These are phyloP conservation scores for Epinotia nisella DNA, from an alignment of 2,888 invertebrate genomes.

Conservation along the genomic window DNA sequence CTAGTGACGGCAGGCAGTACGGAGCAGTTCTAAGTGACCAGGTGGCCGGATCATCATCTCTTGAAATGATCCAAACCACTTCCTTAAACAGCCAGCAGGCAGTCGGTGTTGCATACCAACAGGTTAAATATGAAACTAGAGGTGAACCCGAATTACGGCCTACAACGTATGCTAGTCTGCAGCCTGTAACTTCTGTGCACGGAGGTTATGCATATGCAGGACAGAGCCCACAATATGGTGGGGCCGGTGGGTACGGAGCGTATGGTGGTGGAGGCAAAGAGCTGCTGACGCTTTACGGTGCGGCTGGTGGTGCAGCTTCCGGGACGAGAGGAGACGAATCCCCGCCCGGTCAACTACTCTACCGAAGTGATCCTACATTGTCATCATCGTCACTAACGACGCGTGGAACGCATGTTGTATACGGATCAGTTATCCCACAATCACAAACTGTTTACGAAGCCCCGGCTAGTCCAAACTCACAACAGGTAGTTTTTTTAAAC, in stretches of 20 bases:
- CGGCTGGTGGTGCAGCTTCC: conserved; percentile 56
- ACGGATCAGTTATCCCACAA: conserved; percentile 75
- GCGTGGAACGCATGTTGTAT: conserved; percentile 81
- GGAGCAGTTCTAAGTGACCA: conserved; percentile 66
- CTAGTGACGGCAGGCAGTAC: conserved; percentile 68
- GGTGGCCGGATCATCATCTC: conserved; percentile 59
- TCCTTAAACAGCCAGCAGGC: conserved; percentile 73
- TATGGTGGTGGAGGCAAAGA: conserved; percentile 61
- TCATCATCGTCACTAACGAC: conserved; percentile 85
- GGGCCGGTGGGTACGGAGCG: conserved; percentile 56
- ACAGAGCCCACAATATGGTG: conserved; percentile 69
- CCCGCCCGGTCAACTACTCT: conserved; percentile 84
- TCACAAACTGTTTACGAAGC: conserved; percentile 81
- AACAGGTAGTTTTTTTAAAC: conserved; percentile 68
- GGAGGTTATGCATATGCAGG: conserved; percentile 70
- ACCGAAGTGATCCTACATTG: conserved; percentile 88
- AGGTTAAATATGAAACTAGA: conserved; percentile 79
- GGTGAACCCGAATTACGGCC: conserved; percentile 69
- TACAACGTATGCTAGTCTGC: conserved; percentile 86
- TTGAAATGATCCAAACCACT: conserved; percentile 76
- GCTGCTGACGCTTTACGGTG: conserved; percentile 53
- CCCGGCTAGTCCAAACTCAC: conserved; percentile 85
- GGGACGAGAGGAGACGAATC: conserved; percentile 76
- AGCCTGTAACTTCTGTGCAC: conserved; percentile 85
- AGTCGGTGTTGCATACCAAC: conserved; percentile 75